phyloP scores from a whole-genome alignment of 2,888 invertebrate species.

The Parasteatoda lunata region DNA sequence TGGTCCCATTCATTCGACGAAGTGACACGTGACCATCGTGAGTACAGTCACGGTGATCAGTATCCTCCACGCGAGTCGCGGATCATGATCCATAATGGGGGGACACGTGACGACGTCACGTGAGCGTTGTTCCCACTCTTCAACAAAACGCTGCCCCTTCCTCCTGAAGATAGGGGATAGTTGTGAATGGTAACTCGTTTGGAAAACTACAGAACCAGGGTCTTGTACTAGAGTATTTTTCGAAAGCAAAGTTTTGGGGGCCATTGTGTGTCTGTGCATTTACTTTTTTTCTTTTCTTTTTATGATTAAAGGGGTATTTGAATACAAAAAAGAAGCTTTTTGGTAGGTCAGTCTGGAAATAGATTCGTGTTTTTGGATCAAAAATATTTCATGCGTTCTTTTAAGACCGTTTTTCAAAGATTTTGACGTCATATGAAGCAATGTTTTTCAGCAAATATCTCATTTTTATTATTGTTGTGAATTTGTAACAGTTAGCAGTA shows the following conservation, averaged over 20 bases:
- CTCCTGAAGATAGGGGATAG: conserved; percentile 2
- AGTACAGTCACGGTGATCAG: conserved; percentile 8
- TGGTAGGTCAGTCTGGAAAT: no score
- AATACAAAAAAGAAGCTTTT: not conserved
- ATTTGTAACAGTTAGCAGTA: no score
- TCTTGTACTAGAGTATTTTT: conserved; percentile 23
- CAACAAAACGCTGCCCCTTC: conserved; percentile 2
- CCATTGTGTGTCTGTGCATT: not conserved
- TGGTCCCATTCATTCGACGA: not conserved
- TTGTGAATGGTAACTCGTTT: conserved; percentile 50
- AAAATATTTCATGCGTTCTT: no score
- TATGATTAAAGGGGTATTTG: not conserved
- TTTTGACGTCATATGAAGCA: no score
- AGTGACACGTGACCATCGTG: not conserved
- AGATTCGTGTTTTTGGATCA: no score
- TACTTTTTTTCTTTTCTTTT: not conserved
- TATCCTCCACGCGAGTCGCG: conserved; percentile 31
- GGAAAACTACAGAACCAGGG: conserved; percentile 32
- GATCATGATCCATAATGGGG: conserved; percentile 24
- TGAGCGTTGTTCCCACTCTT: conserved; percentile 31
- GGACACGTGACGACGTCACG: conserved; percentile 41
- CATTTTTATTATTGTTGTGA: no score
- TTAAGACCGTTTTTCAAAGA: no score
- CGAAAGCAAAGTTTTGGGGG: not conserved
- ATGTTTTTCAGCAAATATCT: no score